Base-by-base conservation (phyloP, 2,113 vertebrate species). In the Apodemus sylvaticus region DNA sequence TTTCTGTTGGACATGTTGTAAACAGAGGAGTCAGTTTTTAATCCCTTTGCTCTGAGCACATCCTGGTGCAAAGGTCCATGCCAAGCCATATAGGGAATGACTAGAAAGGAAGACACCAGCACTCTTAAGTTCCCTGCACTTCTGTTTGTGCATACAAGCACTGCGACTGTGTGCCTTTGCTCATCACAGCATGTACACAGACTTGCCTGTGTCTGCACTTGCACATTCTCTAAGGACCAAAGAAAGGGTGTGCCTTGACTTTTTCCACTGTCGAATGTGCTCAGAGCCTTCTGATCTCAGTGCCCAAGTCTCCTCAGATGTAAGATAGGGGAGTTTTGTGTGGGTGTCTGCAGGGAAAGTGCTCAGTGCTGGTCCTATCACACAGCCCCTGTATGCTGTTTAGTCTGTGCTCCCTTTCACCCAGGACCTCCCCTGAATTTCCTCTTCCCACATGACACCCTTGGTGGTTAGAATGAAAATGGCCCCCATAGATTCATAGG, bases 11-110 rank as follows among this genome's bases (percentile, higher is more conserved):
- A 98, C 98, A 98, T 98, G 98, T 98, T 99, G 98, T 99, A 99
- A 99, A 99, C 99, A 98, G 92, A 97, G 51, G 79, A 97, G 98
- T 98, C 96, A 90, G 94, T 95, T 98, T 99, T 81, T 36, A 29
- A 98, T 98, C 96, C 90, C 90, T 96, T 91, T 98, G 98, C 99
- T 99, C 99, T 99, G 99, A 98, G 95, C 98, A 98, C 98, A 98
- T 98, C 99, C 98, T 68, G 24, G 24, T 42, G 0, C 16, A 16
- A 20, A 60, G 39, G 60, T 42, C 45, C 48, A 2, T 0, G 24
- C 31, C 2, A 1, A 42, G 22, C n/a, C 26, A 58, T 55, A 24
- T 1, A n/a, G 71, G 24, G 51, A 83, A 62, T 16, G 16, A 60
- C n/a, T 2, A 29, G 22, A 12, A 34, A 68, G 73, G 29, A 76